Evolutionary conservation across 2,113 vertebrate genomes (phyloP), one percentile per base, ranked within the genome.

Genomic region (Formicarius rufipectus): DNA sequence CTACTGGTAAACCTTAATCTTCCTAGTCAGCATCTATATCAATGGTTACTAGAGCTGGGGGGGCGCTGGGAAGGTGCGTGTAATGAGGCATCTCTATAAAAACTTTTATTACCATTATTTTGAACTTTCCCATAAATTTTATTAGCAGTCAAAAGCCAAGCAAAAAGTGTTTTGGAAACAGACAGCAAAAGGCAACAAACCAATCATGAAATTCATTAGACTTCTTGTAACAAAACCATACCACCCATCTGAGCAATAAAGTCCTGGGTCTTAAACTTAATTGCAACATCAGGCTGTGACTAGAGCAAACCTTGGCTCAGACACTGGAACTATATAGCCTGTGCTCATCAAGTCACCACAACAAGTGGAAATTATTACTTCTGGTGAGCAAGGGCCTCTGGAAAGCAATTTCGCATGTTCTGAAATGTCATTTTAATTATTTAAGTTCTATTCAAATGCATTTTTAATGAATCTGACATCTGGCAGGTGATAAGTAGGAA

Each of bases 191-290:
- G 55, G 47, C 49, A 67, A 53, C 42, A 88, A 58, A 86, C 42
- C 84, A 84, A 85, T 92, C 40, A 79, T 93, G 74, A 84, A 73
- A 92, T 96, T 95, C 81, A 88, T 97, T 87, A 95, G 58, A 60
- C n/a, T 88, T 37, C 27, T 50, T 89, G 40, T 86, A 90, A 53
- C 37, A 80, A 72, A 86, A 74, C 33, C 25, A 35, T 78, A 90
- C 85, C 78, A 82, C 79, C 55, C 87, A 74, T 90, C 62, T 95
- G 56, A 95, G 76, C 82, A 94, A 89, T 88, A 79, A 94, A 71
- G 23, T 64, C 68, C 23, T 53, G 77, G 67, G 71, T 84, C 89
- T 95, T 97, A 93, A 91, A 90, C 58, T 80, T 92, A 77, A 84
- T 77, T 87, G 89, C 39, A 84, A 10, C 7, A 6, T 79, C 79